Percentiles rank a stretch among this genome's conserved stretches.
phyloP scores from a whole-genome alignment of 1,140 invertebrate genomes.

The Mycetomoellerius zeteki region DNA sequence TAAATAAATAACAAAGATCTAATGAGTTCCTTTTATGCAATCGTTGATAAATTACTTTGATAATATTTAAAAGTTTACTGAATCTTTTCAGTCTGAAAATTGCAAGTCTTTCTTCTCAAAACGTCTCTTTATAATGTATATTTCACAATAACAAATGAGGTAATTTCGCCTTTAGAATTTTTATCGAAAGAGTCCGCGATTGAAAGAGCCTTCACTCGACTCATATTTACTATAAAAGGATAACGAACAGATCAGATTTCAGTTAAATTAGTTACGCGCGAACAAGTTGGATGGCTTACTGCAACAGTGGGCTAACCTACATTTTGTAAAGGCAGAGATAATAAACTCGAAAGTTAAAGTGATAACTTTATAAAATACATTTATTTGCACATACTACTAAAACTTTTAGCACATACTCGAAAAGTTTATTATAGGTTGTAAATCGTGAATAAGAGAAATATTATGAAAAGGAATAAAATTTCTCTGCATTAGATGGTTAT shows the following conservation, averaged over 20 bases:
- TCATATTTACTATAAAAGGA: conserved; percentile 7
- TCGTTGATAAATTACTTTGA: neutral
- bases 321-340: too few species aligned
- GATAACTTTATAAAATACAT: too few species aligned
- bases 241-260: neutral
- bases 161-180: neutral
- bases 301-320: too few species aligned
- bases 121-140: conserved; percentile 1
- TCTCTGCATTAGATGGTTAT: too few species aligned
- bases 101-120: neutral
- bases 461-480: too few species aligned
- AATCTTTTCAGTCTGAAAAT: neutral
- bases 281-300: neutral
- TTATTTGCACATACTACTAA: too few species aligned
- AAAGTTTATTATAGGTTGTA: too few species aligned
- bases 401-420: too few species aligned
- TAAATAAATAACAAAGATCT: conserved; percentile 6
- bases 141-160: neutral
- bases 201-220: neutral
- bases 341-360: too few species aligned
- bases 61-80: neutral
- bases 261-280: neutral
- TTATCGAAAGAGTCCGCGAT: neutral
- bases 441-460: too few species aligned
- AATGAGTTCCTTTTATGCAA: neutral